phyloP scores from a whole-genome alignment of 2,888 invertebrate genomes.

The Pteria penguin region DNA sequence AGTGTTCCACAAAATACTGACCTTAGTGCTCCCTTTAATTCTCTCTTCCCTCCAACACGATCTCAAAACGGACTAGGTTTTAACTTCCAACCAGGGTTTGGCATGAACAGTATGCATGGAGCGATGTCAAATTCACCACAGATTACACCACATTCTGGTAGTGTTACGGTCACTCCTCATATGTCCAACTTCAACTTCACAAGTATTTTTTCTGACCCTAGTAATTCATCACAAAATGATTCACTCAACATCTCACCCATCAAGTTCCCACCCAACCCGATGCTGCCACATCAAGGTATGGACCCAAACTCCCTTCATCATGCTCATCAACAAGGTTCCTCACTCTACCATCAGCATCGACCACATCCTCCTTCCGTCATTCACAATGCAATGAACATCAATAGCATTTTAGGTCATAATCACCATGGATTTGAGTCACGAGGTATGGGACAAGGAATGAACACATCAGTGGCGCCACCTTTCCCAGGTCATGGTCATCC shows the following conservation, averaged over 20 bases:
- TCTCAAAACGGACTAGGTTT: slow-evolving; percentile 76
- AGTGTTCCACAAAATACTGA: slow-evolving; percentile 71
- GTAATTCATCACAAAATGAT: slow-evolving; percentile 65
- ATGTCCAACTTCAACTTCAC: slow-evolving; percentile 78
- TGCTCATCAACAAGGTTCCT: slow-evolving; percentile 66
- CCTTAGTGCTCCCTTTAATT: slow-evolving; percentile 66
- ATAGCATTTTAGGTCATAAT: slow-evolving; percentile 78
- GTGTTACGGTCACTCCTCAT: slow-evolving; percentile 68
- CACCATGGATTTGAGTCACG: slow-evolving; percentile 78
- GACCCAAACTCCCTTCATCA: slow-evolving; percentile 73
- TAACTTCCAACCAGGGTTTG: slow-evolving; percentile 76
- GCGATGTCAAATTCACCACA: slow-evolving; percentile 67
- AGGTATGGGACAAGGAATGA: slow-evolving; percentile 68
- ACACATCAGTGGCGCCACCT: slow-evolving; percentile 74
- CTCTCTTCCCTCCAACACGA: slow-evolving; percentile 70
- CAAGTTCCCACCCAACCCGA: slow-evolving; percentile 76
- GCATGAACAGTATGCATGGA: slow-evolving; percentile 72
- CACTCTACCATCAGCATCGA: slow-evolving; percentile 67
- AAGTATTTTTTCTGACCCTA: slow-evolving; percentile 76
- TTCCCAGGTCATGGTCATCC: slow-evolving; percentile 75
- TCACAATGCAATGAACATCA: slow-evolving; percentile 77
- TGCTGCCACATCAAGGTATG: slow-evolving; percentile 71
- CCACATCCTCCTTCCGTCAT: slow-evolving; percentile 72
- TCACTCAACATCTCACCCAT: slow-evolving; percentile 78
- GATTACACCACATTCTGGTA: slow-evolving; percentile 69